Base-by-base conservation (phyloP, 2,797 vertebrate genomes). In the Lepus townsendii region DNA sequence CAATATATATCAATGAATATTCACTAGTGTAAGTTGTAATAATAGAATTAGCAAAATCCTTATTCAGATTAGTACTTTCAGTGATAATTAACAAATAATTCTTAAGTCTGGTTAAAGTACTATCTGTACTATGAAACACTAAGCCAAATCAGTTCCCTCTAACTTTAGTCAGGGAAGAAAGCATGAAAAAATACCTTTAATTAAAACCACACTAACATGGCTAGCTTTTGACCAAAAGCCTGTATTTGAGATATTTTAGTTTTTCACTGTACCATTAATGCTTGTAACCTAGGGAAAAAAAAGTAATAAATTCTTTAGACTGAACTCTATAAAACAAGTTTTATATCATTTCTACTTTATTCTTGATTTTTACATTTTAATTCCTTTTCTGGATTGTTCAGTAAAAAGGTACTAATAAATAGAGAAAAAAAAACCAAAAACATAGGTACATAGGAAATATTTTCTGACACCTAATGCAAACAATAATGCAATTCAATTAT, bases 341-440 rank as follows among this genome's bases (percentile, higher is more conserved):
- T 77, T 65, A 84, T 83, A 76, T 11, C 12, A 62, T 32, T 57
- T 62, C 38, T 78, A 84, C 14, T 84, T 65, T n/a, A 94, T 78
- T 90, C 78, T 52, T 77, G 72, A 93, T 47, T 82, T 68, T 75
- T 66, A 66, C 50, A 82, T 77, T 57, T 83, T 76, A 88, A 69
- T 76, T 83, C 47, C 57, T 78, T 17, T 76, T 20, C 76, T 30
- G 27, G 50, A 4, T 88, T 88, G 19, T 57, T 88, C 71, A 52
- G 20, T 69, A 30, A 66, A 83, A 83, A n/a, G 17, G 13, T 27
- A 72, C 2, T 35, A 57, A 85, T 50, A 65, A 94, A 72, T 1
- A 47, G 6, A 72, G 63, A 27, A 66, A 75, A 42, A 24, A 24
- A 62, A 66, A 88, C 47, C 30, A 50, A 4, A 90, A 35, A 7